Conservation (phyloP, 2,113 vertebrate species). For the Reinhardtius hippoglossoides region DNA sequence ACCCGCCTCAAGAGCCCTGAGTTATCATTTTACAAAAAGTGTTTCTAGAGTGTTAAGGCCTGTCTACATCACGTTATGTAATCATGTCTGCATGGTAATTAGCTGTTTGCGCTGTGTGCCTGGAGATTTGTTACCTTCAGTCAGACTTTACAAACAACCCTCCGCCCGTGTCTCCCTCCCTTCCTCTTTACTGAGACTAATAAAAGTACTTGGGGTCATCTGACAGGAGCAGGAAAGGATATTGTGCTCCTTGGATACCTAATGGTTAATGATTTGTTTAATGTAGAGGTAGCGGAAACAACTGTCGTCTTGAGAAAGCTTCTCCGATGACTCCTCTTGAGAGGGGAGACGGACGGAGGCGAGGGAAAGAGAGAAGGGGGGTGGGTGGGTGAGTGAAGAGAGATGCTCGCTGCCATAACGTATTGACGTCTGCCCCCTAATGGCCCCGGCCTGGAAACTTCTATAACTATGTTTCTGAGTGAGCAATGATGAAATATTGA, state of each 20-base stretch:
- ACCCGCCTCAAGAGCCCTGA: slow-evolving; percentile 45
- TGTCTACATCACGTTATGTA: slow-evolving; percentile 27
- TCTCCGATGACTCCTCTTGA: slow-evolving; percentile 70
- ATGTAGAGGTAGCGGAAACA: slow-evolving; percentile 74
- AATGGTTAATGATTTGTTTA: slow-evolving; percentile 83
- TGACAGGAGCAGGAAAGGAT: slow-evolving; percentile 57
- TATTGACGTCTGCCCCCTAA: slow-evolving; percentile 82
- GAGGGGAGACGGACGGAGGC: slow-evolving; percentile 51
- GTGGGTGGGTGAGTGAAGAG: slow-evolving; percentile 31
- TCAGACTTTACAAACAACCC: slow-evolving; percentile 44
- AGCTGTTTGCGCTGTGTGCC: slow-evolving; percentile 32
- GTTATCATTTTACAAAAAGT: slow-evolving; percentile 38
- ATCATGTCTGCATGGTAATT: slow-evolving; percentile 46
- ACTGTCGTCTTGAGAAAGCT: slow-evolving; percentile 68
- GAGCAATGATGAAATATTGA: slow-evolving; percentile 94
- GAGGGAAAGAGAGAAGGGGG: background rate
- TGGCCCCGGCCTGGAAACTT: slow-evolving; percentile 81
- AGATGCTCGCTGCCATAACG: slow-evolving; percentile 69
- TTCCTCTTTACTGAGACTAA: slow-evolving; percentile 31
- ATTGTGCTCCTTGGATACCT: slow-evolving; percentile 61
- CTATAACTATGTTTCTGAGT: slow-evolving; percentile 80
- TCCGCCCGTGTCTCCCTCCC: slow-evolving; percentile 8
- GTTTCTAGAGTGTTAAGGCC: background rate
- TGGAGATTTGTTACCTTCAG: slow-evolving; percentile 35
- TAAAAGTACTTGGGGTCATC: slow-evolving; percentile 47